A percentile compares a stretch with the other conserved stretches of the same genome.
Evolutionary conservation across 2,888 invertebrate genomes (phyloP).

Genomic region (Priocnemis perturbator): DNA sequence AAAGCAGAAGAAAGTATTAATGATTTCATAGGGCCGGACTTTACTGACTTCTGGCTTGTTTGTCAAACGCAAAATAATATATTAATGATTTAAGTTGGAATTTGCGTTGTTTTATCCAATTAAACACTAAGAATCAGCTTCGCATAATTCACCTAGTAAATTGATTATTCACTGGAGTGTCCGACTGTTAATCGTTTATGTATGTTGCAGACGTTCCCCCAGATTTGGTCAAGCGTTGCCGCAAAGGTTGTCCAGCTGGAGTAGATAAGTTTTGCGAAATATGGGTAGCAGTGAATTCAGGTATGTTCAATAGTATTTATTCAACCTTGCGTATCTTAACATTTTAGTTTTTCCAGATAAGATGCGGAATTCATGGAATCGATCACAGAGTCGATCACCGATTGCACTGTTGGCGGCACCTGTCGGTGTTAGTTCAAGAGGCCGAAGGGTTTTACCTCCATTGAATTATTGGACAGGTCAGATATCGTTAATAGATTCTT

Average conservation of each 20-base stretch:
- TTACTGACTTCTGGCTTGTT: no score
- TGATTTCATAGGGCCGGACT: no score
- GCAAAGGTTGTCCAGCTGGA: conserved; percentile 64
- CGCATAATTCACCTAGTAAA: no score
- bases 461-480: conserved; percentile 64
- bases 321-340: not conserved
- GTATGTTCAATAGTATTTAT: conserved; percentile 4
- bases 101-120: no score
- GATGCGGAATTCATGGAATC: not conserved
- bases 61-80: no score
- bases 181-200: no score
- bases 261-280: conserved; percentile 59
- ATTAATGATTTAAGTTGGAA: no score
- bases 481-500: conserved; percentile 5
- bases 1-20: not conserved
- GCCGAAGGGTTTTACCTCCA: conserved; percentile 60
- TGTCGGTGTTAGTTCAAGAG: conserved; percentile 59
- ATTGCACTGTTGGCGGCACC: no score
- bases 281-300: conserved; percentile 43
- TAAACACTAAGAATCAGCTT: no score
- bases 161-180: no score
- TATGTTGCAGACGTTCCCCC: conserved; percentile 54
- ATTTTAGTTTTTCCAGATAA: conserved; percentile 2
- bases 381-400: conserved; percentile 34
- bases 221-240: conserved; percentile 57